These are phyloP conservation scores for Panonychus citri DNA, from an alignment of 1,140 invertebrate species.

Conservation along the genomic window DNA sequence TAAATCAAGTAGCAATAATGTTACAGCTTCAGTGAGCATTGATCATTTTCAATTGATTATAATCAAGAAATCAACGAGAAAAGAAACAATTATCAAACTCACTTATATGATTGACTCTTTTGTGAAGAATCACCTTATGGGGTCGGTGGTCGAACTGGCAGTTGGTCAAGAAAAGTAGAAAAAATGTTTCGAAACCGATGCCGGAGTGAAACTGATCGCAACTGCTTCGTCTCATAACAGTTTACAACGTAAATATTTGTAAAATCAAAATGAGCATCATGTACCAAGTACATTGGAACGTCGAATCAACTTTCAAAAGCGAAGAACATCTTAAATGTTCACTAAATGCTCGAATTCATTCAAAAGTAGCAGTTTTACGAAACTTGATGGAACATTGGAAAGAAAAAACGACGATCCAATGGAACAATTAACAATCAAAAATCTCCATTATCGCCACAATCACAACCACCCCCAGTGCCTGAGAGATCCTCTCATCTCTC, in stretches of 20 bases:
- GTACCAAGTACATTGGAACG: background rate
- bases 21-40: background rate
- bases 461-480: no score
- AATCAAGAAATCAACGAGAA: no score
- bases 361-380: conserved; percentile 6
- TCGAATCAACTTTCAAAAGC: background rate
- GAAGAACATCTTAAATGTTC: background rate
- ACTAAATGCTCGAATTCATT: background rate
- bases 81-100: no score
- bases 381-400: conserved; percentile 8
- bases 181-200: background rate
- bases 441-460: no score
- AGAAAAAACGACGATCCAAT: conserved; percentile 4
- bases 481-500: no score
- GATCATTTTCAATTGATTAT: no score
- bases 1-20: background rate
- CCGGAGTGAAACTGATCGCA: background rate
- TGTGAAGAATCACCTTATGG: no score
- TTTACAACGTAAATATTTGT: background rate
- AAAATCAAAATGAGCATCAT: background rate
- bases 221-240: background rate
- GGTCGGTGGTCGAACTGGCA: no score
- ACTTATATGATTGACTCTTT: no score
- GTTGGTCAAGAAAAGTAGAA: background rate
- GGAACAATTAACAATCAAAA: no score